Evolutionary conservation across 2,113 vertebrate species (phyloP), one percentile per base, ranked within the genome.

Genomic region (Speoplatyrhinus poulsoni): DNA sequence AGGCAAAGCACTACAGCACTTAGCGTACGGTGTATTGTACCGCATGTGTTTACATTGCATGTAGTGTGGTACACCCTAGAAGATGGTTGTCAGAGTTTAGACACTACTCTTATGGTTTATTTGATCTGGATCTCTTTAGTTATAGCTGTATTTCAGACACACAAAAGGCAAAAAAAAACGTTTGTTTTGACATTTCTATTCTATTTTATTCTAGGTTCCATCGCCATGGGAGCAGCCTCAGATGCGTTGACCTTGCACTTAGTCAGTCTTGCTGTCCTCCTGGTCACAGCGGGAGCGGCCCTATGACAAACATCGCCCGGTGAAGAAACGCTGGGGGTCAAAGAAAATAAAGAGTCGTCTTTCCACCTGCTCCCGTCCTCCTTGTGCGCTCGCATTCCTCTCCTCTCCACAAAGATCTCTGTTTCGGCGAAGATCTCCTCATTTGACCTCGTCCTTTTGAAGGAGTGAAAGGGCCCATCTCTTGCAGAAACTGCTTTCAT

Each of bases 281-380:
- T 95, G 69, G 91, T 97, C 94, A 96, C 95, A 92, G 93, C 94
- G 13, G 90, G 93, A 79, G 94, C 93, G 13, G 52, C 81, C 17
- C 86, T 92, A 92, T 92, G 91, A 92, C 90, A 81, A 82, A 85
- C 72, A 67, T 81, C 59, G 74, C 65, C 71, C 68, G 62, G 66
- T 56, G 69, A 79, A 74, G 74, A 69, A 55, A 73, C 76, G 59
- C 75, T 67, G 81, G 75, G 67, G 79, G 85, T 80, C 60, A 78
- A 57, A 85, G 82, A 79, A 80, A 60, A 62, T 59, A 55, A 26
- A 26, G 26, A 26, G 63, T 66, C 75, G 76, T 65, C 80, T 70
- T 67, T 65, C 67, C 15, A 79, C 66, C 49, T 12, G 56, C 32
- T 36, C 60, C 41, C 32, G 36, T 61, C 41, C 13, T 7, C 9